A percentile compares a stretch with the other conserved stretches of the same genome.
phyloP scores from a whole-genome alignment of 2,888 invertebrate genomes.

The Cantharis flavilabris region DNA sequence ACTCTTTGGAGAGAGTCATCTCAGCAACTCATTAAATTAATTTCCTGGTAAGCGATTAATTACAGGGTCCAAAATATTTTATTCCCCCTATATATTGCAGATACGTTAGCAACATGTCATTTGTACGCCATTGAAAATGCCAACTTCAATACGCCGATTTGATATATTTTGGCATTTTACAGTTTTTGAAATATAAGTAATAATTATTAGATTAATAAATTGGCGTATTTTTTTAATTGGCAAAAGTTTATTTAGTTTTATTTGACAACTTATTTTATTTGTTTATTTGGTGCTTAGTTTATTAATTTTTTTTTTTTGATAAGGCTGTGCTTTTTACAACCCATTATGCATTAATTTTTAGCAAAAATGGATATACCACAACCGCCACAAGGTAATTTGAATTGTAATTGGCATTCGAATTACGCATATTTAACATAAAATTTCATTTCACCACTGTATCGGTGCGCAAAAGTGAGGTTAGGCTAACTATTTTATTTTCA shows the following conservation, averaged over 20 bases:
- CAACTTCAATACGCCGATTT: not conserved
- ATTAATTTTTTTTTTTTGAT: not conserved
- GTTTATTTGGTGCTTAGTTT: not conserved
- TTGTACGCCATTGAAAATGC: not conserved
- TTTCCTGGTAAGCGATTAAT: too few species aligned
- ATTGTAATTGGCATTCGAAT: constrained; percentile 1
- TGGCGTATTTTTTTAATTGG: not conserved
- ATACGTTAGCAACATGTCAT: not conserved
- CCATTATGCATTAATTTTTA: not conserved
- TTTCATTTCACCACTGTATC: constrained; percentile 24
- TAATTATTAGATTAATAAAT: not conserved
- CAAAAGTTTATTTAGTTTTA: not conserved
- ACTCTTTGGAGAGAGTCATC: too few species aligned
- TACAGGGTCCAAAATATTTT: not conserved
- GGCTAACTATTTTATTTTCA: constrained; percentile 14
- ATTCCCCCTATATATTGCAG: not conserved
- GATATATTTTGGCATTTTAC: not conserved
- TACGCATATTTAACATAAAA: constrained; percentile 5
- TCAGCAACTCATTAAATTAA: too few species aligned
- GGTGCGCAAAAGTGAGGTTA: constrained; percentile 5
- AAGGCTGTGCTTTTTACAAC: not conserved
- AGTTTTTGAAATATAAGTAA: not conserved
- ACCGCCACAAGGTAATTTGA: constrained; percentile 64
- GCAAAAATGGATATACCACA: constrained; percentile 59
- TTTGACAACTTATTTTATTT: not conserved